Evolutionary conservation across 2,797 vertebrate species (phyloP), one percentile per base, ranked within the genome.

Genomic region (Orestias chungarensis): DNA sequence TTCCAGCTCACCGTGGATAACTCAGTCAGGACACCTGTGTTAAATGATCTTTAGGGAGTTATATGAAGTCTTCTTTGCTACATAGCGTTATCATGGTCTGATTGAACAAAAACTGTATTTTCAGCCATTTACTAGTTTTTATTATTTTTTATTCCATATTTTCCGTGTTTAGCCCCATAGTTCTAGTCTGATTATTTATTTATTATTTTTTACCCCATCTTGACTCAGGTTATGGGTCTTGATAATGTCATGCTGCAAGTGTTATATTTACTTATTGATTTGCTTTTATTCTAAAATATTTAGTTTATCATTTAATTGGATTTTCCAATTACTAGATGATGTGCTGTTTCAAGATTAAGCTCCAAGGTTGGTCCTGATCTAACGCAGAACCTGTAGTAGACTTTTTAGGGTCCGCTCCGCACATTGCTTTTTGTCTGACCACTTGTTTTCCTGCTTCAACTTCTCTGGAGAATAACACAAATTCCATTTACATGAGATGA

Each of bases 401-500:
- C n/a, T 7, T 10, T 8, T 7, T 18, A 18, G 31, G 35, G 20
- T 62, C 61, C 20, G 7, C 42, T 65, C 33, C 38, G 12, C 27
- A n/a, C 68, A 66, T 40, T 69, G 43, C 31, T 73, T 75, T 77
- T 65, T 73, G 61, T 54, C 18, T 62, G 17, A 29, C 17, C 52
- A 23, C 61, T 50, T 72, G 33, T 61, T n/a, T 59, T 15, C 49
- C 23, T 54, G 38, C 2, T 47, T 33, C 40, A 38, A 38, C 5
- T 7, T 1, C 23, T 25, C 2, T 42, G 6, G n/a, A 31, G 72
- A 70, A 73, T 72, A 66, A 29, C 57, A 75, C 55, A 75, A 62
- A 86, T 84, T 82, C 72, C 75, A 85, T 79, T 87, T 68, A 77
- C 54, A 73, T 49, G 35, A 75, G 80, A 81, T 76, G 73, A 74